Evolutionary conservation across 2,797 vertebrate species (phyloP).

Genomic region (Aulostomus chinensis): DNA sequence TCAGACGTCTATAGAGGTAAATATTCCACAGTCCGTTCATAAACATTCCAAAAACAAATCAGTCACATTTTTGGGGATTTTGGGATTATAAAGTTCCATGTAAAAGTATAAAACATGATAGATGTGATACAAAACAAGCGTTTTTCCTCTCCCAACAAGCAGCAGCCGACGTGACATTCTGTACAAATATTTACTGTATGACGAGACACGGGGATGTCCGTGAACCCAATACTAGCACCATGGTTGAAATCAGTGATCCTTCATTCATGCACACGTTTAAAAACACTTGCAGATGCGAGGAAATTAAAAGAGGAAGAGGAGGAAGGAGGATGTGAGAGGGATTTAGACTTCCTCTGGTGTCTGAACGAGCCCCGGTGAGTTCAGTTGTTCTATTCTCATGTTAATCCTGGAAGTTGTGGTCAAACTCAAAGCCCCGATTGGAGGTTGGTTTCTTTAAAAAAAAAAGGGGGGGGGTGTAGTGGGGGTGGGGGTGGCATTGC

Average conservation of each 20-base stretch:
- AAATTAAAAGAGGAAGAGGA: constrained; percentile 56
- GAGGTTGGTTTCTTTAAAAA: no score
- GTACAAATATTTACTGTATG: constrained; percentile 42
- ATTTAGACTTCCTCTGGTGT: constrained; percentile 61
- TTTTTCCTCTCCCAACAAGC: constrained; percentile 55
- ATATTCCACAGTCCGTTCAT: not conserved
- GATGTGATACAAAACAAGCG: constrained; percentile 41
- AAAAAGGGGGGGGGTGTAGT: not conserved
- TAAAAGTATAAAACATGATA: constrained; percentile 42
- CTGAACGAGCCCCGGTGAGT: constrained; percentile 33
- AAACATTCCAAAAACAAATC: constrained; percentile 41
- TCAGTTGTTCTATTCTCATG: constrained; percentile 35
- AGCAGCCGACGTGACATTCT: constrained; percentile 64
- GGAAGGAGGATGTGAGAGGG: constrained; percentile 58
- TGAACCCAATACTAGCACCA: constrained; percentile 65
- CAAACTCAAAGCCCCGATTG: no score
- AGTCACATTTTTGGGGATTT: constrained; percentile 70
- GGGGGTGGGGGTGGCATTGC: no score
- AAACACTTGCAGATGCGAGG: constrained; percentile 61
- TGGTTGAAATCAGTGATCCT: constrained; percentile 70
- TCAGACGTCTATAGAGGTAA: not conserved
- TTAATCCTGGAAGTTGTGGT: not conserved
- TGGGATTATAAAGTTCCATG: constrained; percentile 24
- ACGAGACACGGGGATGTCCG: constrained; percentile 52
- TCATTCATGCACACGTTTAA: constrained; percentile 31